These are phyloP conservation scores for Cirrhinus molitorella DNA, from an alignment of 2,797 vertebrate genomes.

Conservation along the genomic window DNA sequence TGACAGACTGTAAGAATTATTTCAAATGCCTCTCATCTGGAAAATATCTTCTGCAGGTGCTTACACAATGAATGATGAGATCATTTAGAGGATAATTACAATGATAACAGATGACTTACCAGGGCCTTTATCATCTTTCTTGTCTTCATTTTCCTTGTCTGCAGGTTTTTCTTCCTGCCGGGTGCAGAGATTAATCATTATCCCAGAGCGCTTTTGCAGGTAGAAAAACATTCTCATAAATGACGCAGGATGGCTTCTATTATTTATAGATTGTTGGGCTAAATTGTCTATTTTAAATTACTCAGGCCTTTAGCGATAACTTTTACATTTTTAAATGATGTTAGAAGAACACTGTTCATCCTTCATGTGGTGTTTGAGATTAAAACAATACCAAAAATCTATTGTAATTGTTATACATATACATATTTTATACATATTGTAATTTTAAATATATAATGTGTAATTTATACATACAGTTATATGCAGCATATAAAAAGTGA, in stretches of 20 bases:
- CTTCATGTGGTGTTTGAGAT: not conserved
- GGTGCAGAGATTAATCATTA: constrained; percentile 35
- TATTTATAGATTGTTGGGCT: constrained; percentile 2
- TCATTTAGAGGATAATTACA: constrained; percentile 38
- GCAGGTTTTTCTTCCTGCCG: constrained; percentile 64
- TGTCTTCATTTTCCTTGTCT: constrained; percentile 68
- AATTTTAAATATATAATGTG: no score
- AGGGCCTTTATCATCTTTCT: constrained; percentile 65
- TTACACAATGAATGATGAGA: constrained; percentile 20
- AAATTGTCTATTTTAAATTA: not conserved
- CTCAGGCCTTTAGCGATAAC: not conserved
- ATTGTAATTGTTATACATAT: no score
- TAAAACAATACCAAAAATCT: not conserved
- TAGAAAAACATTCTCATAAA: constrained; percentile 15
- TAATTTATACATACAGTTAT: no score
- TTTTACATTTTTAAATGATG: not conserved
- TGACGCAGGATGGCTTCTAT: not conserved
- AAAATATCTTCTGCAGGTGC: constrained; percentile 35
- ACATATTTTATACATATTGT: no score
- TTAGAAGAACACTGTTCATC: not conserved
- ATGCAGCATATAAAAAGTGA: no score
- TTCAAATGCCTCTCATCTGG: constrained; percentile 36
- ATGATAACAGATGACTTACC: constrained; percentile 66
- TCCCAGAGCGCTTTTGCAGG: not conserved
- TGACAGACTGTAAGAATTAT: constrained; percentile 2